phyloP scores from a whole-genome alignment of 2,113 vertebrate species.

The Gorsachius goisagi region DNA sequence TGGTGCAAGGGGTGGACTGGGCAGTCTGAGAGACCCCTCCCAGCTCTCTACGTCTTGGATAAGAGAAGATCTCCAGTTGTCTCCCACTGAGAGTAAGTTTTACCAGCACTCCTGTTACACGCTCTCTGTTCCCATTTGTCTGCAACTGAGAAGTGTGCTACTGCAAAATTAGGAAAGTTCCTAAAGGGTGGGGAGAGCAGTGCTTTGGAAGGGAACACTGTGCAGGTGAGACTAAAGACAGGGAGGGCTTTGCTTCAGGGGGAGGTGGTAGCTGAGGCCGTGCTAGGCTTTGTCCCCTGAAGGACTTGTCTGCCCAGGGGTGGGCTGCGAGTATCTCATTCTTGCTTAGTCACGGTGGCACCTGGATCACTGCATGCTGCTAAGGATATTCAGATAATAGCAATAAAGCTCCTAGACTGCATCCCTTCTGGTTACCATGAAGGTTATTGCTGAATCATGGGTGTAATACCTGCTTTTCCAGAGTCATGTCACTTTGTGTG shows the following conservation, averaged over 20 bases:
- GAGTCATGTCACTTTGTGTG: neutral
- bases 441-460: neutral
- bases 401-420: neutral
- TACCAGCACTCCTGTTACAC: neutral
- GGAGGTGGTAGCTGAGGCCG: neutral
- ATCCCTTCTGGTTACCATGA: neutral
- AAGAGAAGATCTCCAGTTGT: neutral
- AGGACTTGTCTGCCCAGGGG: neutral
- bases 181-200: neutral
- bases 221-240: neutral
- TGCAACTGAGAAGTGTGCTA: neutral
- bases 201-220: neutral
- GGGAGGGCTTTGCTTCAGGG: neutral
- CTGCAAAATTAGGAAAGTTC: neutral
- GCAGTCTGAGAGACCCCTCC: neutral
- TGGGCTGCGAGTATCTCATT: neutral
- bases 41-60: neutral
- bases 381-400: neutral
- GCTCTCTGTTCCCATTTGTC: neutral
- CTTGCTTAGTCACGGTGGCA: neutral
- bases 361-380: neutral
- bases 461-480: neutral
- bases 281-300: neutral
- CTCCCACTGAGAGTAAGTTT: neutral
- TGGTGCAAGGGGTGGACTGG: neutral